These are phyloP conservation scores for Drosophila kepulauana DNA, from an alignment of 1,140 invertebrate genomes.

Conservation along the genomic window DNA sequence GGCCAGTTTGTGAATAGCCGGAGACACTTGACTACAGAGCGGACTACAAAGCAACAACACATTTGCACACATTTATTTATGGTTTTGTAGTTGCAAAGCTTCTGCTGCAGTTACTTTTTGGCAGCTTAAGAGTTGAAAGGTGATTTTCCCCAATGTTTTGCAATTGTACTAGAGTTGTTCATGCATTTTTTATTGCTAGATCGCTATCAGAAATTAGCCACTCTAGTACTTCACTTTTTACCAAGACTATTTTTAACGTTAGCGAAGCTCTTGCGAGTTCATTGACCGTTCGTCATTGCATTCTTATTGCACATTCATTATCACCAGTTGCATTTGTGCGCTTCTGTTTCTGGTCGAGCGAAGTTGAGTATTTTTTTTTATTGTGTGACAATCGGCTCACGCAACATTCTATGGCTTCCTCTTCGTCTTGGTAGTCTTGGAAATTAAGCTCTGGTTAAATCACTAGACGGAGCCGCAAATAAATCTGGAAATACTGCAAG, in stretches of 20 bases:
- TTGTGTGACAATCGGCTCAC: conserved; percentile 55
- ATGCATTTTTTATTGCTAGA: background rate
- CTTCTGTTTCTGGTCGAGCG: background rate
- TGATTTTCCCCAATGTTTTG: conserved; percentile 15
- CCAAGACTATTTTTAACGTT: too few relatives aligned
- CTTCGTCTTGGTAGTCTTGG: conserved; percentile 27
- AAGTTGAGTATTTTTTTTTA: conserved; percentile 55
- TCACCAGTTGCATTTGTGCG: conserved; percentile 49
- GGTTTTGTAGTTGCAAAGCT: conserved; percentile 19
- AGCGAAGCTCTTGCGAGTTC: background rate
- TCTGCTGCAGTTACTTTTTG: conserved; percentile 35
- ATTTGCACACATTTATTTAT: background rate
- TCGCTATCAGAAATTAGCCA: conserved; percentile 4
- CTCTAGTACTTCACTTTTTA: background rate
- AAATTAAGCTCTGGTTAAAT: conserved; percentile 16
- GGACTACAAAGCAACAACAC: conserved; percentile 16
- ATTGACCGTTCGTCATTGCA: conserved; percentile 17
- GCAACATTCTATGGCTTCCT: conserved; percentile 58
- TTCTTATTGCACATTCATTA: conserved; percentile 3
- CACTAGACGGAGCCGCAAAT: conserved; percentile 20
- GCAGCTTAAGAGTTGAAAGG: conserved; percentile 42
- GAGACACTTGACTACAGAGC: conserved; percentile 17
- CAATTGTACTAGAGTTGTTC: conserved; percentile 21
- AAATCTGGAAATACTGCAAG: conserved; percentile 61
- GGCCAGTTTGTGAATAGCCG: background rate